These are phyloP conservation scores for Luscinia megarhynchos DNA, from an alignment of 2,797 vertebrate species.

Conservation along the genomic window DNA sequence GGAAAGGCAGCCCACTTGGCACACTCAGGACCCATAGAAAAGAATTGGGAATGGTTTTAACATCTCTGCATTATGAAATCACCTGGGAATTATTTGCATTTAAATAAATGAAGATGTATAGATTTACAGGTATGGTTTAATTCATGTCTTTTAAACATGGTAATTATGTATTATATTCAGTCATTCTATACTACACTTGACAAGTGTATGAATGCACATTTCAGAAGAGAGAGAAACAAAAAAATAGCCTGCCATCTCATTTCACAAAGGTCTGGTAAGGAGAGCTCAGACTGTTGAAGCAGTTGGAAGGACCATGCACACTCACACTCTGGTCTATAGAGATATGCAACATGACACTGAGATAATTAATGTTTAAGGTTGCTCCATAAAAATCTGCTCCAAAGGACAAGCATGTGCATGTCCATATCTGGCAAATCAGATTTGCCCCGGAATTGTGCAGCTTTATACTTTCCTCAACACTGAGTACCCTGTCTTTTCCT, in stretches of 20 bases:
- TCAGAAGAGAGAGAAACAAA: background rate
- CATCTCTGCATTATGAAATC: background rate
- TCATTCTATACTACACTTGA: background rate
- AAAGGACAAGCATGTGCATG: background rate
- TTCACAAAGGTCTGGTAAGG: background rate
- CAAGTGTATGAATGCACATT: background rate
- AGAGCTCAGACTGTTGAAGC: background rate
- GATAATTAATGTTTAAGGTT: background rate
- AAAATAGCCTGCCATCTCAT: background rate
- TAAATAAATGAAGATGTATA: background rate
- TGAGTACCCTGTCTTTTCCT: background rate
- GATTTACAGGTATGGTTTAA: background rate
- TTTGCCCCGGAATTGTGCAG: background rate
- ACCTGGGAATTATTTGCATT: background rate
- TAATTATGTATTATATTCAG: background rate
- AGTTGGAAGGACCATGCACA: background rate
- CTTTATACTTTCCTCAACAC: background rate
- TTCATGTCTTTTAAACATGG: background rate
- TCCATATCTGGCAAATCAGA: background rate
- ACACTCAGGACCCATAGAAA: background rate
- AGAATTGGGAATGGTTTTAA: background rate
- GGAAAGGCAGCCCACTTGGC: fast-evolving
- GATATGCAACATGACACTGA: background rate
- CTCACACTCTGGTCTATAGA: background rate
- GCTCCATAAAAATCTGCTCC: background rate